These are phyloP conservation scores for Suricata suricatta DNA, from an alignment of 2,113 vertebrate species.

Conservation along the genomic window DNA sequence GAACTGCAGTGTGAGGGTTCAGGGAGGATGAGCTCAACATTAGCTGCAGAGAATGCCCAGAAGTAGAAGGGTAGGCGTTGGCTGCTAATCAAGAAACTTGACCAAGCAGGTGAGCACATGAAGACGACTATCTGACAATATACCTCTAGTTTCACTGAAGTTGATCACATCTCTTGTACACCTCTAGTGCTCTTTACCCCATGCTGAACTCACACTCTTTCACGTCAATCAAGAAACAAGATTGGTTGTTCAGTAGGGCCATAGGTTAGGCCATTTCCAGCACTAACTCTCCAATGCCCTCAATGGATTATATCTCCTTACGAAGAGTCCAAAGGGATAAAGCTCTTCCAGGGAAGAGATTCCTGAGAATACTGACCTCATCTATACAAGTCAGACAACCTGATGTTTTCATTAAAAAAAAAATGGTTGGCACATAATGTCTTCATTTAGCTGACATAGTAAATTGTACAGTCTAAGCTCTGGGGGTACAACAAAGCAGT, in stretches of 20 bases:
- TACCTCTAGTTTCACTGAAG: accelerated
- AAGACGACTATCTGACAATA: too few relatives aligned
- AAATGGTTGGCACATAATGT: background rate
- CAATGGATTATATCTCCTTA: background rate
- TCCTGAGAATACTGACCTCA: background rate
- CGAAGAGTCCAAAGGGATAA: background rate
- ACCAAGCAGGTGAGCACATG: background rate
- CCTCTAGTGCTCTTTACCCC: background rate
- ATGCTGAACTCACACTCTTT: background rate
- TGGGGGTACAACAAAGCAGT: background rate
- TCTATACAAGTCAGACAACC: background rate
- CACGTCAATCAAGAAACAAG: too few relatives aligned
- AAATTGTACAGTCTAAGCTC: background rate
- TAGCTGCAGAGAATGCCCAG: background rate
- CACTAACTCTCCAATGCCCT: background rate
- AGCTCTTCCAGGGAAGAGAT: background rate
- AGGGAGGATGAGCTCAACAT: too few relatives aligned
- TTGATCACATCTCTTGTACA: accelerated
- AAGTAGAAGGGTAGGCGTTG: background rate
- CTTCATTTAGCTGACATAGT: background rate
- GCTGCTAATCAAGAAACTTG: background rate
- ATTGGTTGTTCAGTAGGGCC: background rate
- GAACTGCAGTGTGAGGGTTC: too few relatives aligned
- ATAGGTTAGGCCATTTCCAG: accelerated
- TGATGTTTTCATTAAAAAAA: background rate